Evolutionary conservation across 2,888 invertebrate species (phyloP).

Genomic region (Pherbina coryleti): DNA sequence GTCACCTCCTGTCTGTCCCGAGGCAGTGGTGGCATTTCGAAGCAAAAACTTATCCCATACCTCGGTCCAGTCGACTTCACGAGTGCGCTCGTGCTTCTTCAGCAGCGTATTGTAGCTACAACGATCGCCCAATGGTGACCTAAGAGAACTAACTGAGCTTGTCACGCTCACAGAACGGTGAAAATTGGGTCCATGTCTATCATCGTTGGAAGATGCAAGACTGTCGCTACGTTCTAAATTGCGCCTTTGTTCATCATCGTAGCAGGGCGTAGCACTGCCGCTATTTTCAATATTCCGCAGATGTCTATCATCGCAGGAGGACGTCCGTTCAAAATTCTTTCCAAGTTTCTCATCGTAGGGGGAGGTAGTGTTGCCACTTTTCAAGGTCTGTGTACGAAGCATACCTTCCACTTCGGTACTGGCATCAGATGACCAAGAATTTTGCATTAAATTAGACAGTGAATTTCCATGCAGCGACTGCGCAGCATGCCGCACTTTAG

Average conservation of each 20-base stretch:
- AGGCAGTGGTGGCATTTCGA: constrained; percentile 44
- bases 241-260: too few relatives aligned
- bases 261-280: too few relatives aligned
- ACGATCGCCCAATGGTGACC: constrained; percentile 60
- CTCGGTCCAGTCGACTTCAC: constrained; percentile 71
- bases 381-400: not conserved
- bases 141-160: constrained; percentile 58
- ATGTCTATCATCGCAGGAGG: not conserved
- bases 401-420: constrained; percentile 28
- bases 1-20: constrained; percentile 38
- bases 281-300: too few relatives aligned
- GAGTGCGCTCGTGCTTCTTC: constrained; percentile 63
- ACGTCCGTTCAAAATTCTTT: not conserved
- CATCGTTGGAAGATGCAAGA: not conserved
- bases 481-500: not conserved
- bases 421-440: constrained; percentile 64
- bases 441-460: constrained; percentile 64
- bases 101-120: constrained; percentile 67
- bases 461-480: constrained; percentile 57
- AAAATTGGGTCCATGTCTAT: constrained; percentile 45
- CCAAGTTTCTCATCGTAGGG: too few relatives aligned
- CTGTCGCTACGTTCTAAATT: not conserved
- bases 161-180: constrained; percentile 66
- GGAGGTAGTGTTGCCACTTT: not conserved
- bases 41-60: constrained; percentile 71